Percentiles rank a stretch among this genome's conserved stretches.
Evolutionary conservation across 2,797 vertebrate species (phyloP).

Genomic region (Chelmon rostratus): DNA sequence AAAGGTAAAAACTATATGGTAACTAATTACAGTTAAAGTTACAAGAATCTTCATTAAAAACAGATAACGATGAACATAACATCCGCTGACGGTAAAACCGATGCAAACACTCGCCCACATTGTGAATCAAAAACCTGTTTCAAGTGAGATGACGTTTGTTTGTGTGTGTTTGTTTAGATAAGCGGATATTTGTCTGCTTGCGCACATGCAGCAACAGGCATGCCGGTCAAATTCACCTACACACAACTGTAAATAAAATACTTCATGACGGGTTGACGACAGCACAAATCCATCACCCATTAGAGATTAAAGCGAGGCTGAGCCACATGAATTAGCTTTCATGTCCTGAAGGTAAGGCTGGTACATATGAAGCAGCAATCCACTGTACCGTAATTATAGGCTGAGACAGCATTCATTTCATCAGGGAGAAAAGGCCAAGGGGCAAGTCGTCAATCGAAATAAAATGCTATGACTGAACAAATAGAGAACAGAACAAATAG

Average conservation of each 20-base stretch:
- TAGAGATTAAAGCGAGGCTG: constrained; percentile 28
- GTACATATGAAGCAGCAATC: constrained; percentile 16
- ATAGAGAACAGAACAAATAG: neutral
- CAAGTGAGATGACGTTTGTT: constrained; percentile 10
- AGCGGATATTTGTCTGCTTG: constrained; percentile 3
- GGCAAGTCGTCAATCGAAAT: constrained; percentile 11
- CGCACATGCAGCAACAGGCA: constrained; percentile 32
- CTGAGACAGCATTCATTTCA: constrained; percentile 14
- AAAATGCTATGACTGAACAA: constrained; percentile 1
- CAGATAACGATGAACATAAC: neutral
- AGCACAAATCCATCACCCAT: constrained; percentile 7
- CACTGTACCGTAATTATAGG: constrained; percentile 33
- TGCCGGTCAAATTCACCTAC: constrained; percentile 5
- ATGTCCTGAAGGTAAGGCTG: constrained; percentile 58
- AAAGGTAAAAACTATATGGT: neutral
- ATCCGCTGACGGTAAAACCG: constrained; percentile 7
- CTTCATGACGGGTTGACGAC: constrained; percentile 9
- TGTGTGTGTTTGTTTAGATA: constrained; percentile 39
- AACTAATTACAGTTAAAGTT: neutral
- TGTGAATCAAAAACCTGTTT: neutral
- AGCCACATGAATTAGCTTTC: constrained; percentile 21
- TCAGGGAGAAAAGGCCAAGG: constrained; percentile 4
- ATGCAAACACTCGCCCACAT: neutral
- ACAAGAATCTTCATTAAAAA: constrained; percentile 2
- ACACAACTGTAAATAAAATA: constrained; percentile 36